A percentile compares a stretch with the other conserved stretches of the same genome.
Conservation (phyloP, 2,888 invertebrate species). For the Cosmia pyralina region DNA sequence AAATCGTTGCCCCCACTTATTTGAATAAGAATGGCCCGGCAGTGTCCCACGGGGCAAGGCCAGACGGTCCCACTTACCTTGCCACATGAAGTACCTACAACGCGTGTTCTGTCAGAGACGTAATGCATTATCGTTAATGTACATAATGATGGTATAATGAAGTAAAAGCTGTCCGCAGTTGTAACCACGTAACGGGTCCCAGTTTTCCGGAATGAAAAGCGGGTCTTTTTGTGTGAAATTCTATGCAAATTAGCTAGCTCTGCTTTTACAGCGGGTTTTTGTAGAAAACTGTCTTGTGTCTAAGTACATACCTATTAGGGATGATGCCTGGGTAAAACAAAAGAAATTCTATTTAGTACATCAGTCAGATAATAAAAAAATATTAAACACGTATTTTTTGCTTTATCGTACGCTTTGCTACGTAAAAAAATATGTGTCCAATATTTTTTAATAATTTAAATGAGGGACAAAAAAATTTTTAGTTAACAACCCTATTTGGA, state of each 20-base stretch:
- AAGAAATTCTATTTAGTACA: no score
- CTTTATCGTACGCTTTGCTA: no score
- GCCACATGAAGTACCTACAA: conserved; percentile 69
- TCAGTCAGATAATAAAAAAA: no score
- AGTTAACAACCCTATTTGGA: no score
- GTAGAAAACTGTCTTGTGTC: neutral
- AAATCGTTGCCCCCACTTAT: conserved; percentile 84
- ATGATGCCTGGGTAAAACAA: no score
- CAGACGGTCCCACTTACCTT: conserved; percentile 74
- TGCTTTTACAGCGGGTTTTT: neutral
- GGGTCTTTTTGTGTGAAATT: conserved; percentile 1
- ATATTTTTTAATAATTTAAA: no score
- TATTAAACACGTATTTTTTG: no score
- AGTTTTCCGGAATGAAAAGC: conserved; percentile 17
- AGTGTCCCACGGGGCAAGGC: conserved; percentile 70
- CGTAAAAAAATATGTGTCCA: no score
- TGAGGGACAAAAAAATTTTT: no score
- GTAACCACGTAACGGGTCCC: neutral
- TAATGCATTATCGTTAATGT: conserved; percentile 66
- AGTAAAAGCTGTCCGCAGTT: conserved; percentile 17
- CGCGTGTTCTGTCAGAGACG: conserved; percentile 71
- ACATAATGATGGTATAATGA: conserved; percentile 36
- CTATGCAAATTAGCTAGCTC: neutral
- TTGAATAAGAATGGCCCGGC: conserved; percentile 87
- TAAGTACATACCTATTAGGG: no score